Conservation (phyloP, 2,888 invertebrate genomes). For the Helicoverpa assulta region DNA sequence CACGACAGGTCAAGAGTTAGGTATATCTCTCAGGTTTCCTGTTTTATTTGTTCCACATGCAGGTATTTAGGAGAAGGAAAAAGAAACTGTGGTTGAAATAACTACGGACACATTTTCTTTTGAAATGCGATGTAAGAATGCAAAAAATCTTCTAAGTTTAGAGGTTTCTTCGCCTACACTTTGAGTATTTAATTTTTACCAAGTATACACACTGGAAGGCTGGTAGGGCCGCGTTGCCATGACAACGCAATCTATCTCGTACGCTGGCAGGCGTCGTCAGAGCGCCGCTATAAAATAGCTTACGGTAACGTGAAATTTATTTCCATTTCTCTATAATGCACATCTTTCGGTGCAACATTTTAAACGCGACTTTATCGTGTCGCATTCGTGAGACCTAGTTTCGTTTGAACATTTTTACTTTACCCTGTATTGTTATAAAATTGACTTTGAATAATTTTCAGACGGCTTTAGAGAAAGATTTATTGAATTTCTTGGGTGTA, state of each 20-base stretch:
- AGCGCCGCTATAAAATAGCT: constrained; percentile 70
- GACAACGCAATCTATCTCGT: constrained; percentile 73
- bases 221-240: constrained; percentile 57
- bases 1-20: background rate
- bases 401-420: constrained; percentile 50
- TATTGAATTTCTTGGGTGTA: constrained; percentile 14
- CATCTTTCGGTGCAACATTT: constrained; percentile 66
- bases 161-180: background rate
- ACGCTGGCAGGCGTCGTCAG: constrained; percentile 51
- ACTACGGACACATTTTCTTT: too few species aligned
- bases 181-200: constrained; percentile 27
- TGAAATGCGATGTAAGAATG: background rate
- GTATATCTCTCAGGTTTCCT: too few species aligned
- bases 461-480: constrained; percentile 33
- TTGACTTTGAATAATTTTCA: constrained; percentile 38
- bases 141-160: background rate
- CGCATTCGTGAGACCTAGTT: constrained; percentile 56
- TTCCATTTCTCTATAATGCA: constrained; percentile 75
- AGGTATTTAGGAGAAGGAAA: too few species aligned
- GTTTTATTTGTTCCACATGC: too few species aligned
- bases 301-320: constrained; percentile 77
- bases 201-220: constrained; percentile 25
- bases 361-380: constrained; percentile 61
- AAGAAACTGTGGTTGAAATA: too few species aligned
- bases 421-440: constrained; percentile 40